Evolutionary conservation across 2,797 vertebrate genomes (phyloP).

Genomic region (Brachymystax lenok): DNA sequence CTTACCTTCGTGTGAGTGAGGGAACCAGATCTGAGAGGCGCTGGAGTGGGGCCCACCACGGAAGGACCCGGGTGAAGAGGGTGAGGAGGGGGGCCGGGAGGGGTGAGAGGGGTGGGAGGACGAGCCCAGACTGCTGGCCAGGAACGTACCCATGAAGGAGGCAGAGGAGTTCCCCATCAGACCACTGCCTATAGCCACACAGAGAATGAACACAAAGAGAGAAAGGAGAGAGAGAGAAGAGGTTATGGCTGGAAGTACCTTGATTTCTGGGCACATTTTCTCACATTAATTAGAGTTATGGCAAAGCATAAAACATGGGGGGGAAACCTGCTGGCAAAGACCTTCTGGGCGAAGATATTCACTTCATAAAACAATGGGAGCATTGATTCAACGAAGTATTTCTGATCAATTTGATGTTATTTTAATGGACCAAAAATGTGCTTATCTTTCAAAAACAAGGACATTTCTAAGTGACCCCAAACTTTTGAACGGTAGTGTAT

Average conservation of each 20-base stretch:
- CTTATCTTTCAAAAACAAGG: no score
- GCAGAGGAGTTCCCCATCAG: constrained; percentile 92
- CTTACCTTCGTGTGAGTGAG: constrained; percentile 95
- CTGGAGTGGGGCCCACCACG: constrained; percentile 87
- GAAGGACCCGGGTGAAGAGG: constrained; percentile 87
- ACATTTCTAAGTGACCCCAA: no score
- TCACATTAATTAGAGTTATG: constrained; percentile 36
- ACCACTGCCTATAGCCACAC: constrained; percentile 80
- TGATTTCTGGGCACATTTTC: neutral
- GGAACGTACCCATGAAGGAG: constrained; percentile 97
- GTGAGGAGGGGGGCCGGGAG: constrained; percentile 83
- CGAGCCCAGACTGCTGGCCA: constrained; percentile 91
- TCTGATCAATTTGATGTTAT: no score
- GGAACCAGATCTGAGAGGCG: constrained; percentile 96
- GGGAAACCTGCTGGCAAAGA: neutral
- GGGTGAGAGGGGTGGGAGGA: constrained; percentile 87
- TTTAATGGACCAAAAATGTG: no score
- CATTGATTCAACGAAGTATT: neutral
- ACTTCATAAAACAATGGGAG: neutral
- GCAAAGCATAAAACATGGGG: neutral
- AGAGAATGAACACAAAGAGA: constrained; percentile 61
- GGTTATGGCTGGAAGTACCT: neutral
- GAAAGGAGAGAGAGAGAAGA: constrained; percentile 16
- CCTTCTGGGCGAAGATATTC: neutral
- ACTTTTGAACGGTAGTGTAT: no score